Conservation (phyloP, 2,113 vertebrate species). For the Steatornis caripensis region DNA sequence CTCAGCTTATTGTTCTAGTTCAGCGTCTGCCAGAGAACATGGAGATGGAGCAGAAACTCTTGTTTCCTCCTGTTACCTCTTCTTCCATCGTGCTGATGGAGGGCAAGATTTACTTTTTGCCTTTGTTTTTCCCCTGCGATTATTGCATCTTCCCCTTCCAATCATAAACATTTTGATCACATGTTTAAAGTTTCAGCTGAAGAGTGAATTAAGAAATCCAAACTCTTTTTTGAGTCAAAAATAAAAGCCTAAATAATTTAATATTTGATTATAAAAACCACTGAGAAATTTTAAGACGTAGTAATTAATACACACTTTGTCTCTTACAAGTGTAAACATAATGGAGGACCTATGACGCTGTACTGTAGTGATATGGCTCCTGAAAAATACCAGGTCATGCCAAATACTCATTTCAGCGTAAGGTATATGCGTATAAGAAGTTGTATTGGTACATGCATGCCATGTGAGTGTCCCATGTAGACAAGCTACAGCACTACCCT, state of each 20-base stretch:
- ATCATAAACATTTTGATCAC: background rate
- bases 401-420: background rate
- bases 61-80: background rate
- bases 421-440: background rate
- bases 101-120: background rate
- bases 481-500: background rate
- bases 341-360: background rate
- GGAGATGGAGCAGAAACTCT: background rate
- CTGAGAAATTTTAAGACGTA: background rate
- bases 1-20: background rate
- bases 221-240: background rate
- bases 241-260: background rate
- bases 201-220: background rate
- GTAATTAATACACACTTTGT: background rate
- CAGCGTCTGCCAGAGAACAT: rapidly evolving
- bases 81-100: background rate
- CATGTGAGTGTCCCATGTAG: background rate
- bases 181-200: background rate
- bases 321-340: background rate
- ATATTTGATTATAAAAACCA: background rate
- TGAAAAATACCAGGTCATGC: background rate
- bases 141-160: background rate
- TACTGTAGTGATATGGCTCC: background rate
- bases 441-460: background rate
- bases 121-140: background rate